Evolutionary conservation across 2,888 invertebrate genomes (phyloP).

Genomic region (Teleogryllus oceanicus): DNA sequence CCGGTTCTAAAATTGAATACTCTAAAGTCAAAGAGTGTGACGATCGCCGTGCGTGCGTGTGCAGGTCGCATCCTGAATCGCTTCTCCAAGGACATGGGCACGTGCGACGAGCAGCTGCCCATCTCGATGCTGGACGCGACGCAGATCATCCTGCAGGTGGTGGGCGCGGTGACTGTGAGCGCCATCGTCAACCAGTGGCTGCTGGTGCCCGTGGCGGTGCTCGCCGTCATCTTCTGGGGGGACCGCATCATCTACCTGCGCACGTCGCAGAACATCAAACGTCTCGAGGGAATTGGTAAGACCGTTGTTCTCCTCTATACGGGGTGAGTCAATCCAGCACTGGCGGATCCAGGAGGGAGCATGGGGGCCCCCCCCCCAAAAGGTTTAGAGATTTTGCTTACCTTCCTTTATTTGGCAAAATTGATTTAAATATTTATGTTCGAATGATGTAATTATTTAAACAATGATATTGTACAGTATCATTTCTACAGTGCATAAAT

Average conservation of each 20-base stretch:
- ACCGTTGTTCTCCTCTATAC: background rate
- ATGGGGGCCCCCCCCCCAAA: too few relatives aligned
- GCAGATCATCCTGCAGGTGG: slow-evolving; percentile 48
- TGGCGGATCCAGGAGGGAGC: too few relatives aligned
- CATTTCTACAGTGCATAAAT: too few relatives aligned
- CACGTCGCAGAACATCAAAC: slow-evolving; percentile 69
- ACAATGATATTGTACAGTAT: too few relatives aligned
- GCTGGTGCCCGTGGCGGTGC: slow-evolving; percentile 55
- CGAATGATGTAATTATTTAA: too few relatives aligned
- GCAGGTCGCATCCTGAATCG: background rate
- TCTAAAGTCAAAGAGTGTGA: too few relatives aligned
- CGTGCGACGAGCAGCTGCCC: background rate
- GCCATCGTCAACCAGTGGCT: slow-evolving; percentile 60
- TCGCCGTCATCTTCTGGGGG: slow-evolving; percentile 57
- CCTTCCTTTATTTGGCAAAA: too few relatives aligned
- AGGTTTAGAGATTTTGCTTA: too few relatives aligned
- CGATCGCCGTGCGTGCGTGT: too few relatives aligned
- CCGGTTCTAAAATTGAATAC: too few relatives aligned
- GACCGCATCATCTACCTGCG: slow-evolving; percentile 61
- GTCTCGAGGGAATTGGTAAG: slow-evolving; percentile 56
- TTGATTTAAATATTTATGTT: too few relatives aligned
- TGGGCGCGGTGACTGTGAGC: slow-evolving; percentile 60
- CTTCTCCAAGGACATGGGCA: slow-evolving; percentile 18
- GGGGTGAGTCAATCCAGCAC: too few relatives aligned
- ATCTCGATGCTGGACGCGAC: background rate